Conservation (phyloP, 2,888 invertebrate species). For the Tiliacea citrago region DNA sequence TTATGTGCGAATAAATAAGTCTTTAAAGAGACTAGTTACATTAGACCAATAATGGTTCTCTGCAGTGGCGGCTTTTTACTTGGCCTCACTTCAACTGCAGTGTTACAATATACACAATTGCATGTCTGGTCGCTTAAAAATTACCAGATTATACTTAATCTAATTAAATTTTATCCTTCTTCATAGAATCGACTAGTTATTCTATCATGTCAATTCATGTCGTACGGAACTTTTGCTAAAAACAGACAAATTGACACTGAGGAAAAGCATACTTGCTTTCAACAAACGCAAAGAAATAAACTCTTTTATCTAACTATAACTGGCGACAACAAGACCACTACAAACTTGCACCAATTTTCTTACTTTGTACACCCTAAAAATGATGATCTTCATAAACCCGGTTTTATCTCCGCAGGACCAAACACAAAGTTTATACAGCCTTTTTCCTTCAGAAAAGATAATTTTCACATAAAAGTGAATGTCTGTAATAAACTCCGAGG, state of each 20-base stretch:
- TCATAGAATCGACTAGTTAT: not conserved
- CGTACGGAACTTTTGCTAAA: too few species aligned
- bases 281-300: slow-evolving; percentile 12
- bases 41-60: not conserved
- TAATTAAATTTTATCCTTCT: not conserved
- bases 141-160: not conserved
- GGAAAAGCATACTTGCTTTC: not conserved
- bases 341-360: slow-evolving; percentile 42
- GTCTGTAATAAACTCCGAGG: slow-evolving; percentile 61
- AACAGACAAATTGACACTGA: too few species aligned
- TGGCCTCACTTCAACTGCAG: not conserved
- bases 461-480: slow-evolving; percentile 66
- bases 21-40: not conserved
- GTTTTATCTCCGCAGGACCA: slow-evolving; percentile 53
- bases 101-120: not conserved
- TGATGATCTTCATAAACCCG: slow-evolving; percentile 41
- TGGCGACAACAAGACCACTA: slow-evolving; percentile 23
- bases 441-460: slow-evolving; percentile 62
- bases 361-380: slow-evolving; percentile 37
- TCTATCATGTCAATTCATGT: too few species aligned
- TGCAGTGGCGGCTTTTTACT: not conserved
- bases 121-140: not conserved
- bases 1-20: not conserved
- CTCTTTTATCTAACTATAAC: not conserved
- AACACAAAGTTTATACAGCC: slow-evolving; percentile 51